Conservation (phyloP, 2,113 vertebrate genomes). For the Leptocoma aspasia region DNA sequence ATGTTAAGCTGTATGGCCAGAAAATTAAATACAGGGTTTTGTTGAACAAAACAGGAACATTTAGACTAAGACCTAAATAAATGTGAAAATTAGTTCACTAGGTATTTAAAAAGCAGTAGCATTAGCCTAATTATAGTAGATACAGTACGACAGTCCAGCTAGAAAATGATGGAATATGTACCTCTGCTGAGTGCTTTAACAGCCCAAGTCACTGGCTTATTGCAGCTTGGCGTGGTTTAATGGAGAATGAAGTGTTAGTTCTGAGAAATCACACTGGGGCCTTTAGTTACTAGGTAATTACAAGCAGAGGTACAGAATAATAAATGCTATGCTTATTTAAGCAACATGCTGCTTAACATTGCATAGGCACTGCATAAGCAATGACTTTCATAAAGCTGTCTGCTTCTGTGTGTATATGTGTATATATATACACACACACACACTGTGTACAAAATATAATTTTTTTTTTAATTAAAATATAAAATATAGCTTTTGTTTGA, state of each 20-base stretch:
- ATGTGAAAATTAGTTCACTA: neutral
- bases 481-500: neutral
- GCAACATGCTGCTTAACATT: neutral
- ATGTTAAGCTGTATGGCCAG: neutral
- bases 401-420: neutral
- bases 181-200: neutral
- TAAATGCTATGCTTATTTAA: conserved; percentile 20
- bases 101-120: neutral
- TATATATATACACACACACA: accelerated
- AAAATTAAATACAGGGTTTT: neutral
- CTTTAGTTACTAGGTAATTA: neutral
- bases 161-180: neutral
- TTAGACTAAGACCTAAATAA: neutral
- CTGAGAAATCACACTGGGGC: neutral
- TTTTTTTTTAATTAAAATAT: too few relatives aligned
- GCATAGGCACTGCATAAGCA: neutral
- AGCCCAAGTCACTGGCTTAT: neutral
- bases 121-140: neutral
- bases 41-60: neutral
- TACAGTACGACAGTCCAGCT: accelerated
- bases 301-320: conserved; percentile 16
- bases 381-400: neutral
- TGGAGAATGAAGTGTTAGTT: neutral
- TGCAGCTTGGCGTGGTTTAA: neutral
- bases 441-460: too few relatives aligned